A percentile compares a stretch with the other conserved stretches of the same genome.
Conservation (phyloP, 2,797 vertebrate species). For the Apogon hyalosoma region DNA sequence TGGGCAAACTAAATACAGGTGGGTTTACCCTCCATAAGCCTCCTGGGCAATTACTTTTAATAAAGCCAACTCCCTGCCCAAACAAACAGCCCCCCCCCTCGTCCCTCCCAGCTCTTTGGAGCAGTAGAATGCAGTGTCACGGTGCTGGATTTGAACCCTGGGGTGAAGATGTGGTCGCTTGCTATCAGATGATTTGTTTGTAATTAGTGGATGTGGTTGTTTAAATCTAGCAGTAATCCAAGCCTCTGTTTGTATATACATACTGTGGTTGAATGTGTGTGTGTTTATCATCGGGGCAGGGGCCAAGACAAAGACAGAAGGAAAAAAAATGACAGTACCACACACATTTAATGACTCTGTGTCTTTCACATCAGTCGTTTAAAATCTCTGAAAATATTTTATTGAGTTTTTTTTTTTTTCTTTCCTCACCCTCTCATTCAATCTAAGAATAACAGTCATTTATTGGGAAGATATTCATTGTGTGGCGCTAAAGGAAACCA, state of each 20-base stretch:
- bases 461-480: conserved; percentile 6
- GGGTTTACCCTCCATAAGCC: background rate
- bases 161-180: conserved; percentile 18
- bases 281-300: conserved; percentile 16
- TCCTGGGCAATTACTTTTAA: conserved; percentile 2
- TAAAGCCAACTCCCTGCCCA: conserved; percentile 17
- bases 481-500: conserved; percentile 1
- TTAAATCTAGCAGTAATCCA: conserved; percentile 21
- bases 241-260: conserved; percentile 23
- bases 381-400: background rate
- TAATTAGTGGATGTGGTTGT: conserved; percentile 32
- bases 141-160: background rate
- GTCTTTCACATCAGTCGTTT: background rate
- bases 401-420: background rate
- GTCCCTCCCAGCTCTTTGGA: background rate
- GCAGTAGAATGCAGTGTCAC: conserved; percentile 8
- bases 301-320: background rate
- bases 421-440: background rate
- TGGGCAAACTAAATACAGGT: conserved; percentile 21
- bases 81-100: background rate
- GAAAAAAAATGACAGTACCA: conserved; percentile 4
- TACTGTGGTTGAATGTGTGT: conserved; percentile 11
- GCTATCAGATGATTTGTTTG: conserved; percentile 31
- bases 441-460: background rate
- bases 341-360: conserved; percentile 21